Evolutionary conservation across 2,797 vertebrate genomes (phyloP).

Genomic region (Streptopelia turtur): DNA sequence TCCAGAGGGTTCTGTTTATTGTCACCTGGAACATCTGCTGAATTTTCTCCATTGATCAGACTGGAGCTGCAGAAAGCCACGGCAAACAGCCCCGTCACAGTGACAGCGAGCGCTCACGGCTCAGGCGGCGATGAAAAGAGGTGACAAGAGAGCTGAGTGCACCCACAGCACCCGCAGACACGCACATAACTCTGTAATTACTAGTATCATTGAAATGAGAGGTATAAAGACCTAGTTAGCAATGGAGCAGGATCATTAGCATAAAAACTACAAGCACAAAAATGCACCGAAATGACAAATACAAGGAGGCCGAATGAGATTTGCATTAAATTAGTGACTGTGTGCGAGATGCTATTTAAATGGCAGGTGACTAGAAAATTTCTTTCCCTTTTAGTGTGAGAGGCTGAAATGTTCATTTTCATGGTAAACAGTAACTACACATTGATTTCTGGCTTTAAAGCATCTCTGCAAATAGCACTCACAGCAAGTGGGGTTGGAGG

Average conservation of each 20-base stretch:
- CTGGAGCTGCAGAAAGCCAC: not conserved
- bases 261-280: conserved; percentile 53
- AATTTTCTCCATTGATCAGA: not conserved
- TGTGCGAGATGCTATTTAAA: conserved; percentile 47
- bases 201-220: conserved; percentile 52
- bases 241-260: conserved; percentile 30
- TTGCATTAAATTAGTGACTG: conserved; percentile 70
- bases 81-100: not conserved
- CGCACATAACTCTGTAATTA: conserved; percentile 55
- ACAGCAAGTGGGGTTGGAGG: conserved; percentile 14
- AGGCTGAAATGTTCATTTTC: conserved; percentile 67
- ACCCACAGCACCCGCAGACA: not conserved
- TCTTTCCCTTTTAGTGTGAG: conserved; percentile 34
- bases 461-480: conserved; percentile 40
- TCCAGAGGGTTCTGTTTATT: not conserved
- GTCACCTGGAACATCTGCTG: not conserved
- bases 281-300: conserved; percentile 35
- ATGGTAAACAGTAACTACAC: conserved; percentile 57
- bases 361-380: conserved; percentile 70
- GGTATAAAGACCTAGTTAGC: conserved; percentile 61
- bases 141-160: conserved; percentile 18
- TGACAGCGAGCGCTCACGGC: conserved; percentile 8
- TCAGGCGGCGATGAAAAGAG: not conserved
- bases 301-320: conserved; percentile 27
- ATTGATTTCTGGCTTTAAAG: conserved; percentile 59